Percentiles rank a stretch among this genome's conserved stretches.
phyloP scores from a whole-genome alignment of 2,888 invertebrate species.

The Tetragonula carbonaria region DNA sequence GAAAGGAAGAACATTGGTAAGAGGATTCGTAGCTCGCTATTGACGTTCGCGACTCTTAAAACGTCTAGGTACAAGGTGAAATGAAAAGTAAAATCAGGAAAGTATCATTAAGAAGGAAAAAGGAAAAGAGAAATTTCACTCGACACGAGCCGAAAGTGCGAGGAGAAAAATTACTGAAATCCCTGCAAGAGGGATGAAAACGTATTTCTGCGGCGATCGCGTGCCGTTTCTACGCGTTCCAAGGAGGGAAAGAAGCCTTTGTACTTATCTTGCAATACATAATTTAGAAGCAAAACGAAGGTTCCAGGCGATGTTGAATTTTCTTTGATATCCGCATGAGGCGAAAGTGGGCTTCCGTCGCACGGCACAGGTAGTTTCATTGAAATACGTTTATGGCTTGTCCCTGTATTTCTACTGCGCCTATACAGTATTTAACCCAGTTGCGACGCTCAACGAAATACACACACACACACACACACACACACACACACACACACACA shows the following conservation, averaged over 20 bases:
- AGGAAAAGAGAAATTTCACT: neutral
- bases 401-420: constrained; percentile 14
- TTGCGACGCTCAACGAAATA: neutral
- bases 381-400: constrained; percentile 32
- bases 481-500: too few relatives aligned
- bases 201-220: neutral
- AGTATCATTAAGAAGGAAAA: neutral
- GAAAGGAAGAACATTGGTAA: neutral
- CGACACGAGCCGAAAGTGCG: neutral
- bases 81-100: too few relatives aligned
- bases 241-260: constrained; percentile 5
- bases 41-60: too few relatives aligned
- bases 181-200: neutral
- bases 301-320: constrained; percentile 14
- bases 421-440: constrained; percentile 25
- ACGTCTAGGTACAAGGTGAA: too few relatives aligned
- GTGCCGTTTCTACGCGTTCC: constrained; percentile 5
- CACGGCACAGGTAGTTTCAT: constrained; percentile 14
- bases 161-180: neutral
- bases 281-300: constrained; percentile 1
- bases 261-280: neutral
- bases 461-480: too few relatives aligned
- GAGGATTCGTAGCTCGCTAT: neutral
- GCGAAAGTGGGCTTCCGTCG: constrained; percentile 1
- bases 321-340: constrained; percentile 24